A percentile compares a stretch with the other conserved stretches of the same genome.
Evolutionary conservation across 2,888 invertebrate species (phyloP).

Genomic region (Scaptodrosophila latifasciaeformis): DNA sequence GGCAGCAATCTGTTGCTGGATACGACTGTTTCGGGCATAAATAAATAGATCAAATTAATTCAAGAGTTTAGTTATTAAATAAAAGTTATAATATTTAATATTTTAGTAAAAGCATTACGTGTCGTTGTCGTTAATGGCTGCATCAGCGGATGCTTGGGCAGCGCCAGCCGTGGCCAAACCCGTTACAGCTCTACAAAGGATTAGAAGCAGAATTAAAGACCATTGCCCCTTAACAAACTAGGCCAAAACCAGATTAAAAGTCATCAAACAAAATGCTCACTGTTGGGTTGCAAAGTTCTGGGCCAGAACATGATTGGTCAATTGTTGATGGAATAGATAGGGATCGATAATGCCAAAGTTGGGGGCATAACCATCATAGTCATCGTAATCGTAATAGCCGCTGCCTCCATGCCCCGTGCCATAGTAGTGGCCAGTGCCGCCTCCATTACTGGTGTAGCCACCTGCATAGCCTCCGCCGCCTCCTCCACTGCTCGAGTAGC

Average conservation of each 20-base stretch:
- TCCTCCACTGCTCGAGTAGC: constrained; percentile 37
- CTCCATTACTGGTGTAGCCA: constrained; percentile 27
- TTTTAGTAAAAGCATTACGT: constrained; percentile 53
- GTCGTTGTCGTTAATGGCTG: constrained; percentile 62
- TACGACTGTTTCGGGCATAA: too few relatives aligned
- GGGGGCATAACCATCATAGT: constrained; percentile 50
- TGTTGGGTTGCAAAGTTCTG: constrained; percentile 70
- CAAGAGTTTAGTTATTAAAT: constrained; percentile 8
- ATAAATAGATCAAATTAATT: too few relatives aligned
- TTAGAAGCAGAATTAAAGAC: constrained; percentile 32
- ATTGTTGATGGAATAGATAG: constrained; percentile 68
- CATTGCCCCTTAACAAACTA: constrained; percentile 26
- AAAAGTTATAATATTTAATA: too few relatives aligned
- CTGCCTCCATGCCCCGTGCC: constrained; percentile 23
- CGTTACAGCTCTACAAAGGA: constrained; percentile 56
- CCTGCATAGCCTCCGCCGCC: constrained; percentile 40
- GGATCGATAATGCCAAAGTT: constrained; percentile 69
- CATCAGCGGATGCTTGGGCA: constrained; percentile 70
- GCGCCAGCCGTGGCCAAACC: constrained; percentile 64
- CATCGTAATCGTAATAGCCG: constrained; percentile 47
- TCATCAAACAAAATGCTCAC: constrained; percentile 44
- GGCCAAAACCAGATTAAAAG: constrained; percentile 2
- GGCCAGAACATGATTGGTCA: constrained; percentile 68
- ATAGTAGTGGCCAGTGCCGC: constrained; percentile 20
- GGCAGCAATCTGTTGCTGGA: constrained; percentile 67